These are phyloP conservation scores for Actias luna DNA, from an alignment of 2,888 invertebrate species.

Conservation along the genomic window DNA sequence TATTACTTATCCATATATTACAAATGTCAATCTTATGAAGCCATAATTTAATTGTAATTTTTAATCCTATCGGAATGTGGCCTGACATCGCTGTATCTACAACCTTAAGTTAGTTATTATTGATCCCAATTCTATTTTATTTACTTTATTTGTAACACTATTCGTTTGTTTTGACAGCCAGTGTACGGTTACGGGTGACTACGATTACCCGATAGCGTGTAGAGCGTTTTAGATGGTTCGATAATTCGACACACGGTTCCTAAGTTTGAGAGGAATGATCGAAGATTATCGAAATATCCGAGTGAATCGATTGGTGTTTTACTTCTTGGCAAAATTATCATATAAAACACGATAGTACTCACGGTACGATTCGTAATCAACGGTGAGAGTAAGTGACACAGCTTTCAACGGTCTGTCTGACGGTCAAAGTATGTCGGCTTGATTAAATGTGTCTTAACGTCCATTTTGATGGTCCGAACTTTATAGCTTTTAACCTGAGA, in stretches of 20 bases:
- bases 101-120: background rate
- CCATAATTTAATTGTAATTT: slow-evolving; percentile 25
- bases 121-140: slow-evolving; percentile 7
- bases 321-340: too few species aligned
- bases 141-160: slow-evolving; percentile 13
- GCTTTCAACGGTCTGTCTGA: too few species aligned
- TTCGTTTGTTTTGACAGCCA: slow-evolving; percentile 74
- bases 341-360: too few species aligned
- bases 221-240: slow-evolving; percentile 71
- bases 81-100: background rate
- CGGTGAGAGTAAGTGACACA: too few species aligned
- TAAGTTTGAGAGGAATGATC: slow-evolving; percentile 3
- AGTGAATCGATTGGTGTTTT: too few species aligned
- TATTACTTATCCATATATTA: background rate
- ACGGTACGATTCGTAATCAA: too few species aligned
- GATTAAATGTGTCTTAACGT: too few species aligned
- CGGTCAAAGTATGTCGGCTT: too few species aligned
- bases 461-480: too few species aligned
- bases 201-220: slow-evolving; percentile 71
- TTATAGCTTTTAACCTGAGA: too few species aligned
- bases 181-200: slow-evolving; percentile 73
- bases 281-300: background rate
- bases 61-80: slow-evolving; percentile 3
- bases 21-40: background rate
- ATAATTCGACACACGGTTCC: slow-evolving; percentile 56